phyloP scores from a whole-genome alignment of 2,113 vertebrate genomes.

The Apeltes quadracus region DNA sequence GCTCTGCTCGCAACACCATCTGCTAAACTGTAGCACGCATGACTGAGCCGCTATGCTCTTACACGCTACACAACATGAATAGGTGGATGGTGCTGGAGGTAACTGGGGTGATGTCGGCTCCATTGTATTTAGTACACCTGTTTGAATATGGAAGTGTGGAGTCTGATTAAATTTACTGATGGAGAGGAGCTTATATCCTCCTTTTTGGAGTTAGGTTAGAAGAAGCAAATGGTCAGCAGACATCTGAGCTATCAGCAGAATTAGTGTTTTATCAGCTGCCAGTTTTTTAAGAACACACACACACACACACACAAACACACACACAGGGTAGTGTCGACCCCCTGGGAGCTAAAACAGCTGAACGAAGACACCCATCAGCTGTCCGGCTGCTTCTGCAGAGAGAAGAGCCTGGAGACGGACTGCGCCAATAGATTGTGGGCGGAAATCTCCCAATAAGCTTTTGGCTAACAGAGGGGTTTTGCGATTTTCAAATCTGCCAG shows the following conservation, averaged over 20 bases:
- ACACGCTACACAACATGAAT: slow-evolving; percentile 4
- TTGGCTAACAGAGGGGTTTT: not conserved
- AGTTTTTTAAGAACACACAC: slow-evolving; percentile 27
- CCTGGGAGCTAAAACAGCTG: slow-evolving; percentile 64
- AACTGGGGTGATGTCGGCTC: not conserved
- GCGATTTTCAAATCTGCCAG: not conserved
- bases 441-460: slow-evolving; percentile 6
- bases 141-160: not conserved
- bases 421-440: not conserved
- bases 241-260: slow-evolving; percentile 61
- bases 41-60: slow-evolving; percentile 39
- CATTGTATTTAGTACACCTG: not conserved
- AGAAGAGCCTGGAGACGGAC: slow-evolving; percentile 20
- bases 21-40: slow-evolving; percentile 45
- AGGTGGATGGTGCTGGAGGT: not conserved
- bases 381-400: slow-evolving; percentile 49
- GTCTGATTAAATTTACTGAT: slow-evolving; percentile 1
- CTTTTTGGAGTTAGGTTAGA: slow-evolving; percentile 20
- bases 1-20: slow-evolving; percentile 56
- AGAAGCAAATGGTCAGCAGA: slow-evolving; percentile 61
- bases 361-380: slow-evolving; percentile 66
- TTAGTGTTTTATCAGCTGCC: slow-evolving; percentile 72
- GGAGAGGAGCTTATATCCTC: slow-evolving; percentile 20
- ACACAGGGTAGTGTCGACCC: slow-evolving; percentile 41
- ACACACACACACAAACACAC: slow-evolving; percentile 31